Percentiles rank a stretch among this genome's conserved stretches.
These are phyloP conservation scores for Liodrosophila aerea DNA, from an alignment of 2,888 invertebrate genomes.

Conservation along the genomic window DNA sequence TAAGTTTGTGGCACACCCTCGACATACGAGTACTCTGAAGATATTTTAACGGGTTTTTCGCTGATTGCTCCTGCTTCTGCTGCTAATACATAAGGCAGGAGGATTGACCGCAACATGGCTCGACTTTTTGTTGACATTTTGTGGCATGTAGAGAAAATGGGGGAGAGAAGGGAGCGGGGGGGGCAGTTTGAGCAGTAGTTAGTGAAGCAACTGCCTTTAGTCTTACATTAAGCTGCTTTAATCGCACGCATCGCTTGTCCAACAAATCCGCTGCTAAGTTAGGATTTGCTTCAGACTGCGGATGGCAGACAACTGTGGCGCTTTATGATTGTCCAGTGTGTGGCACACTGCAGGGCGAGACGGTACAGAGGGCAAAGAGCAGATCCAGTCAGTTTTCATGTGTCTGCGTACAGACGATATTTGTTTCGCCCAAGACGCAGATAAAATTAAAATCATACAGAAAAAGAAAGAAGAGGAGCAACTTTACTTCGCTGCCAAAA, in stretches of 20 bases:
- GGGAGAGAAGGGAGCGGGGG: background rate
- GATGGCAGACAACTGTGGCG: slow-evolving; percentile 16
- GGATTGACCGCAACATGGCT: slow-evolving; percentile 20
- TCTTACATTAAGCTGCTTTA: slow-evolving; percentile 19
- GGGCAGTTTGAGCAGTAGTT: background rate
- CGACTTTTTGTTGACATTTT: slow-evolving; percentile 16
- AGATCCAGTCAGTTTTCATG: background rate
- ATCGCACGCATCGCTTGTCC: slow-evolving; percentile 33
- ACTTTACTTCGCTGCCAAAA: slow-evolving; percentile 43
- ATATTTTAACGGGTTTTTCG: background rate
- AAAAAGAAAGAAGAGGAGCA: slow-evolving; percentile 30
- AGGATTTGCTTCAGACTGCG: slow-evolving; percentile 12
- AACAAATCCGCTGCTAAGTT: slow-evolving; percentile 38
- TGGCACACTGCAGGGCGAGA: background rate
- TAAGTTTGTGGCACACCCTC: background rate
- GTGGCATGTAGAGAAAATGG: background rate
- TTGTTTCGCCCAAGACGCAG: slow-evolving; percentile 65
- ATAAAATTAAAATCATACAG: slow-evolving; percentile 68
- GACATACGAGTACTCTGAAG: slow-evolving; percentile 3
- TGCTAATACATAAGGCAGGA: too few species aligned
- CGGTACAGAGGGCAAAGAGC: too few species aligned
- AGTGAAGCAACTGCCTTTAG: background rate
- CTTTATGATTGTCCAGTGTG: slow-evolving; percentile 66
- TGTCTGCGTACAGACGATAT: slow-evolving; percentile 37
- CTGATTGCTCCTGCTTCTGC: slow-evolving; percentile 1